phyloP scores from a whole-genome alignment of 2,888 invertebrate genomes.

The Tolmerus cingulatus region DNA sequence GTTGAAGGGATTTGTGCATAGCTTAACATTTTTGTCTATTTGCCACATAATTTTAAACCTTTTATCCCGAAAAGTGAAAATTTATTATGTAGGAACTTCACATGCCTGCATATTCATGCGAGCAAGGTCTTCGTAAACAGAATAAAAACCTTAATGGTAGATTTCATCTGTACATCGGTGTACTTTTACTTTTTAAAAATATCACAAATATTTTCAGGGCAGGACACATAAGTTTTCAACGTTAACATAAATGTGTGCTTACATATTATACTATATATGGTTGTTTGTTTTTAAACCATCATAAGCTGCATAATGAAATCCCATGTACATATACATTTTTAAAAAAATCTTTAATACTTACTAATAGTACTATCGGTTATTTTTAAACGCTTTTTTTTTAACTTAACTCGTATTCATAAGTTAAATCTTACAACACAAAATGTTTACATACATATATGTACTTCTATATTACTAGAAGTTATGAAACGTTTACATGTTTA shows the following conservation, averaged over 20 bases:
- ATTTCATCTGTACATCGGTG: background rate
- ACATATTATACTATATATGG: too few species aligned
- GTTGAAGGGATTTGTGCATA: background rate
- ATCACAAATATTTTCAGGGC: background rate
- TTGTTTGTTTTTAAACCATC: background rate
- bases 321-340: too few species aligned
- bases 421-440: too few species aligned
- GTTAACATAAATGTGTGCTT: background rate
- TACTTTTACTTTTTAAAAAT: background rate
- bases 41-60: background rate
- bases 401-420: too few species aligned
- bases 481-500: too few species aligned
- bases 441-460: too few species aligned
- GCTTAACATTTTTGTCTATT: background rate
- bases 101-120: background rate
- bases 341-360: too few species aligned
- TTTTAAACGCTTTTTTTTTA: too few species aligned
- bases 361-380: too few species aligned
- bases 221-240: background rate
- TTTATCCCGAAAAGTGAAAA: background rate
- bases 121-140: background rate
- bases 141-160: background rate
- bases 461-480: too few species aligned
- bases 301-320: too few species aligned
- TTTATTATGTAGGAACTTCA: background rate